Evolutionary conservation across 2,797 vertebrate species (phyloP).

Genomic region (Acanthurus lineatus): DNA sequence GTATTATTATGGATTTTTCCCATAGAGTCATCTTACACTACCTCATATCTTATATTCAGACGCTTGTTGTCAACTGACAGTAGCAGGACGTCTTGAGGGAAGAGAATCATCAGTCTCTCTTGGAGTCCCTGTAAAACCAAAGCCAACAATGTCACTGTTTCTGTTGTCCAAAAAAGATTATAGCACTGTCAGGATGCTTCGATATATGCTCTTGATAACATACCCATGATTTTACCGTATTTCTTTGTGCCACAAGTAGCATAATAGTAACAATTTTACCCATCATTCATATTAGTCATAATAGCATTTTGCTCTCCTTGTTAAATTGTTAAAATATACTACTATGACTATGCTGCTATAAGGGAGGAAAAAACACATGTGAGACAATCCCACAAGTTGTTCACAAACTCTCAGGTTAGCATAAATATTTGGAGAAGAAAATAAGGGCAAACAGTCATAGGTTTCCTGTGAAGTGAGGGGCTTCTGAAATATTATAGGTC

Average conservation of each 20-base stretch:
- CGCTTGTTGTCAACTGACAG: slow-evolving; percentile 86
- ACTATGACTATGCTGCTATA: not conserved
- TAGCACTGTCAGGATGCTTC: not conserved
- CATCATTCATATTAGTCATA: too few species aligned
- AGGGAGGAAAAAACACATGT: not conserved
- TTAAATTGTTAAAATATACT: not conserved
- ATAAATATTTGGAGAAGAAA: too few species aligned
- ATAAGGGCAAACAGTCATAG: too few species aligned
- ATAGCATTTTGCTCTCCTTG: not conserved
- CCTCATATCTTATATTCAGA: slow-evolving; percentile 86
- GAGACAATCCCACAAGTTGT: not conserved
- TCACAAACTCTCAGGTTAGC: not conserved
- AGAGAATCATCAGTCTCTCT: slow-evolving; percentile 88
- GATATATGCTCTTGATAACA: not conserved
- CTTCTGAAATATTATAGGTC: too few species aligned
- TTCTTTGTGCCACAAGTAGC: not conserved
- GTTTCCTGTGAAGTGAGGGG: too few species aligned
- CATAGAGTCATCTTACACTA: slow-evolving; percentile 65
- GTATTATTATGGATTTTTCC: slow-evolving; percentile 47
- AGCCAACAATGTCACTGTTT: not conserved
- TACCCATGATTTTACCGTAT: too few species aligned
- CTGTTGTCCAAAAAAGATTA: not conserved
- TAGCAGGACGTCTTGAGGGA: slow-evolving; percentile 87
- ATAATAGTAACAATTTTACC: too few species aligned
- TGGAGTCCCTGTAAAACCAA: slow-evolving; percentile 78